These are phyloP conservation scores for Onychorhynchus coronatus DNA, from an alignment of 2,113 vertebrate species.

Conservation along the genomic window DNA sequence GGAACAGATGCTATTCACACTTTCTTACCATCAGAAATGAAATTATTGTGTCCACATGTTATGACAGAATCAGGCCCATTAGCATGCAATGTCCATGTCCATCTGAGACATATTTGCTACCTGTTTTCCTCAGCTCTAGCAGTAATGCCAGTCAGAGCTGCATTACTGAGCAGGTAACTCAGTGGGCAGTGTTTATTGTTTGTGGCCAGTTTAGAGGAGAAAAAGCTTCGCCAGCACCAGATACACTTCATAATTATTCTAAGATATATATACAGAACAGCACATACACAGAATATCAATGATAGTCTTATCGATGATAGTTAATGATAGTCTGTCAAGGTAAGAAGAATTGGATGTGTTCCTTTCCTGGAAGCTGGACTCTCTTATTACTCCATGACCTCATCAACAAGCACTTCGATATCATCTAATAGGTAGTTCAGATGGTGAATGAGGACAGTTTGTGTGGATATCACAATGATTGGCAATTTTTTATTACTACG, in stretches of 20 bases:
- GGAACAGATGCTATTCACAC: not conserved
- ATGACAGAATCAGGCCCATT: not conserved
- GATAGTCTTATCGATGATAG: too few species aligned
- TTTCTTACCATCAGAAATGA: not conserved
- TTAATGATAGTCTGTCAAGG: not conserved
- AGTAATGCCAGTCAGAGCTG: not conserved
- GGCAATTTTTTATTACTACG: not conserved
- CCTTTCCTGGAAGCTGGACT: not conserved
- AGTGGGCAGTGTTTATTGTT: not conserved
- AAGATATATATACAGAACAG: not conserved
- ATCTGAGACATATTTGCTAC: not conserved
- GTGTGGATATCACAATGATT: not conserved
- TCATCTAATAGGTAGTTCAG: not conserved
- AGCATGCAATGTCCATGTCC: too few species aligned
- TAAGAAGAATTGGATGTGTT: not conserved
- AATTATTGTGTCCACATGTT: not conserved
- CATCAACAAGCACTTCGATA: not conserved
- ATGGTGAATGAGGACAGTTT: not conserved
- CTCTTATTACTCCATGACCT: not conserved
- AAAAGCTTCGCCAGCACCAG: not conserved
- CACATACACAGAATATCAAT: not conserved
- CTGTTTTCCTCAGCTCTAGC: not conserved
- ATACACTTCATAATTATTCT: not conserved
- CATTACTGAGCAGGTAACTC: not conserved
- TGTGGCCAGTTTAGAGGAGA: not conserved